These are phyloP conservation scores for Cryptus viduatorius DNA, from an alignment of 2,888 invertebrate species.

Conservation along the genomic window DNA sequence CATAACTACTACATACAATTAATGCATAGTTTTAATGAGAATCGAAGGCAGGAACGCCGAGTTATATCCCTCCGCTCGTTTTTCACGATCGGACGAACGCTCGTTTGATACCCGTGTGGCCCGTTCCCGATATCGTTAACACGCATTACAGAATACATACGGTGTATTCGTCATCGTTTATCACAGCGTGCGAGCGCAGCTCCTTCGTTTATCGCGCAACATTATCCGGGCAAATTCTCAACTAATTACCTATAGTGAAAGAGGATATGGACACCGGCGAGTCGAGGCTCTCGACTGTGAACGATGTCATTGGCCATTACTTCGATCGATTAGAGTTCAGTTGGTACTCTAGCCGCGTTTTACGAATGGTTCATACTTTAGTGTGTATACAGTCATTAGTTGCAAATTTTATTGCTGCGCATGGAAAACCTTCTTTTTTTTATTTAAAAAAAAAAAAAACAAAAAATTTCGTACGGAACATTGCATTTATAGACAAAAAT, in stretches of 20 bases:
- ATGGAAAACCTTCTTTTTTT: too few species aligned
- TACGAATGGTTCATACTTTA: slow-evolving; percentile 15
- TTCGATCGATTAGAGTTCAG: slow-evolving; percentile 69
- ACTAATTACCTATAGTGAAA: slow-evolving; percentile 67
- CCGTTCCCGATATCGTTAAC: slow-evolving; percentile 45
- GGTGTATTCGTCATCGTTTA: slow-evolving; percentile 38
- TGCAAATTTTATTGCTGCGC: too few species aligned
- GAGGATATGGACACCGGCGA: too few species aligned
- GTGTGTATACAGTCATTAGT: not conserved
- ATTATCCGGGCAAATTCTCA: slow-evolving; percentile 66
- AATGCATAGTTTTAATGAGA: slow-evolving; percentile 12
- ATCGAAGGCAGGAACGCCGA: not conserved
- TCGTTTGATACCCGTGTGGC: not conserved
- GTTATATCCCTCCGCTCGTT: not conserved
- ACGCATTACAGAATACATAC: slow-evolving; percentile 29
- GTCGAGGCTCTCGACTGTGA: slow-evolving; percentile 62
- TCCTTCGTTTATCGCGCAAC: slow-evolving; percentile 52
- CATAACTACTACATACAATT: not conserved
- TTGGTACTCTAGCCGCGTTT: slow-evolving; percentile 55
- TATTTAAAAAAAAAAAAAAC: too few species aligned
- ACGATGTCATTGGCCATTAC: slow-evolving; percentile 74
- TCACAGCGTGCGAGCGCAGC: slow-evolving; percentile 38
- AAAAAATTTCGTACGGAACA: too few species aligned
- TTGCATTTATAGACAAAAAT: too few species aligned
- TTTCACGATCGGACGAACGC: slow-evolving; percentile 6